Percentiles rank a stretch among this genome's conserved stretches.
Evolutionary conservation across 2,888 invertebrate species (phyloP).

Genomic region (Torymus auratus): DNA sequence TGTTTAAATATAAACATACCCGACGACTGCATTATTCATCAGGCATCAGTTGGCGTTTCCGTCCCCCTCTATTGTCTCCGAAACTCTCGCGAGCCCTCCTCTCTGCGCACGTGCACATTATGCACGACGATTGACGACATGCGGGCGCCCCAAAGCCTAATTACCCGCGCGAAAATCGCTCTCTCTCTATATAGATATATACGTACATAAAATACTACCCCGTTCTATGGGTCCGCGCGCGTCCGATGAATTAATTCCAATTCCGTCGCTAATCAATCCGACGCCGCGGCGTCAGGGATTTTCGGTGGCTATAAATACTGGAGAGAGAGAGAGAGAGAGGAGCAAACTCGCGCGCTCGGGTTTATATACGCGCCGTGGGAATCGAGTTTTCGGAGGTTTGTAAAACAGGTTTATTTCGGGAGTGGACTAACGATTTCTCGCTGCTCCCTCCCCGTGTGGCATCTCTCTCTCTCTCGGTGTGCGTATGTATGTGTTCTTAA

Average conservation of each 20-base stretch:
- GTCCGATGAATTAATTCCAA: slow-evolving; percentile 17
- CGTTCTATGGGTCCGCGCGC: neutral
- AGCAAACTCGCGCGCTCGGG: neutral
- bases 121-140: too few species aligned
- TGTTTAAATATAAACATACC: too few species aligned
- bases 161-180: neutral
- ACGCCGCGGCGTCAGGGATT: slow-evolving; percentile 5
- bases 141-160: neutral
- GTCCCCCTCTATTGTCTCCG: too few species aligned
- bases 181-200: neutral
- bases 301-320: slow-evolving; percentile 15
- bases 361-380: slow-evolving; percentile 16
- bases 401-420: slow-evolving; percentile 17
- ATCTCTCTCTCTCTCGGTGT: too few species aligned
- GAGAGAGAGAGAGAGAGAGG: neutral
- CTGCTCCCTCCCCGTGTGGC: too few species aligned
- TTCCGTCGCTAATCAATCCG: slow-evolving; percentile 6
- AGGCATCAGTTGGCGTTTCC: too few species aligned
- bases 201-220: neutral
- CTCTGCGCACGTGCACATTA: too few species aligned
- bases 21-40: too few species aligned
- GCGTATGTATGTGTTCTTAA: too few species aligned
- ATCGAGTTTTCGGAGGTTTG: slow-evolving; percentile 13
- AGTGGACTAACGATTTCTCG: neutral
- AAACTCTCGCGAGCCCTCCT: too few species aligned